Conservation (phyloP, 2,888 invertebrate species). For the Autographa gamma region DNA sequence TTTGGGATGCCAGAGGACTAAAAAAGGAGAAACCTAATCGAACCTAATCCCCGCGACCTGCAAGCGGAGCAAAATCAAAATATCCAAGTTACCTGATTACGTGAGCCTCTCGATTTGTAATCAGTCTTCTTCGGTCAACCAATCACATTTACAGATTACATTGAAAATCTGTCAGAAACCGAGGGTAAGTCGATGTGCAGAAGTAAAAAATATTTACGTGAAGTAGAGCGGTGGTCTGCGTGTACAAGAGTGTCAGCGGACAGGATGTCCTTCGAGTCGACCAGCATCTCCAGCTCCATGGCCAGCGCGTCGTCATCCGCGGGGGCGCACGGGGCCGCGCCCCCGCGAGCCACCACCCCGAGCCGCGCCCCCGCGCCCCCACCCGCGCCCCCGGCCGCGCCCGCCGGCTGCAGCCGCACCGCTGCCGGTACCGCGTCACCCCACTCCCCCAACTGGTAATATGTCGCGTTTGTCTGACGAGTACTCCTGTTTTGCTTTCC, state of each 20-base stretch:
- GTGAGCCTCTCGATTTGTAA: no score
- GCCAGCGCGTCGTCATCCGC: conserved; percentile 67
- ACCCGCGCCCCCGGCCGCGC: conserved; percentile 56
- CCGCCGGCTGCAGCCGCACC: conserved; percentile 58
- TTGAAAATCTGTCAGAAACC: neutral
- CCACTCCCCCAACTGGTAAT: conserved; percentile 61
- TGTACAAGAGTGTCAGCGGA: conserved; percentile 91
- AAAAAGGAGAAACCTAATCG: no score
- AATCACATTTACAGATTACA: neutral
- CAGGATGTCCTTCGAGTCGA: conserved; percentile 85
- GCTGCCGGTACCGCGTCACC: conserved; percentile 61
- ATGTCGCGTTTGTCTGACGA: conserved; percentile 73
- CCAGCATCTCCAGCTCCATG: conserved; percentile 81
- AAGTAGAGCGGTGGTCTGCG: conserved; percentile 86
- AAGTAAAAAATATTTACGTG: conserved; percentile 64
- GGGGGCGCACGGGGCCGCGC: conserved; percentile 63
- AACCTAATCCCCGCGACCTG: no score
- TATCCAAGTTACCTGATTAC: no score
- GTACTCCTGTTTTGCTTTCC: conserved; percentile 63
- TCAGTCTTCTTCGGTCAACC: neutral
- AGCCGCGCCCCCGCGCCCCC: conserved; percentile 31
- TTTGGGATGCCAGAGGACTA: no score
- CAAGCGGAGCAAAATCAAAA: no score
- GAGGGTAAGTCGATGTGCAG: neutral
- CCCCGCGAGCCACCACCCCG: conserved; percentile 71